Percentiles rank a stretch among this genome's conserved stretches.
Evolutionary conservation across 2,797 vertebrate species (phyloP).

Genomic region (Sternotherus odoratus): DNA sequence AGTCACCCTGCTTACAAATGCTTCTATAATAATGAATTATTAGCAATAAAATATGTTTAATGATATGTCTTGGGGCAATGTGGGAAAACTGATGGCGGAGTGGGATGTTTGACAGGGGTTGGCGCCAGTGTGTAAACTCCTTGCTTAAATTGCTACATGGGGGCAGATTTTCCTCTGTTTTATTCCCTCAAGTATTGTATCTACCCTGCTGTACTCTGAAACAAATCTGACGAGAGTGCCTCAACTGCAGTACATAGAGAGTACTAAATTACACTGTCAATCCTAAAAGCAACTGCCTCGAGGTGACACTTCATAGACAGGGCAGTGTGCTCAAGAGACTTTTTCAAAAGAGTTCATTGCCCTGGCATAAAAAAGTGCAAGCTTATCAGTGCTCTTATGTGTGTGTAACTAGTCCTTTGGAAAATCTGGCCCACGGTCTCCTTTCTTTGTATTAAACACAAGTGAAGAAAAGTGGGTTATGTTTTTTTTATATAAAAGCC

Average conservation of each 20-base stretch:
- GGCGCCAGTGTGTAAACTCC: neutral
- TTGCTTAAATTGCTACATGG: neutral
- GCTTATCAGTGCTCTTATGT: neutral
- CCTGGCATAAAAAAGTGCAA: neutral
- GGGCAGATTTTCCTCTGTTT: neutral
- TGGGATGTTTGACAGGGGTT: neutral
- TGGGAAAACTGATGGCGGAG: neutral
- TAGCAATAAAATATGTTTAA: neutral
- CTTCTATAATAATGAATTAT: neutral
- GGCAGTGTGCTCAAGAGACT: neutral
- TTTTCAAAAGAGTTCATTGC: neutral
- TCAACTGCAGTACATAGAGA: neutral
- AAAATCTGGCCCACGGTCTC: neutral
- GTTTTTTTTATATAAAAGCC: neutral
- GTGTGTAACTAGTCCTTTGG: neutral
- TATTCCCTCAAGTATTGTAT: neutral
- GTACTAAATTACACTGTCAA: neutral
- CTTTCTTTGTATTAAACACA: neutral
- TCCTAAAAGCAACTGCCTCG: neutral
- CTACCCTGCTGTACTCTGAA: neutral
- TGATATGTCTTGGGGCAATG: neutral
- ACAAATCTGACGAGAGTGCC: neutral
- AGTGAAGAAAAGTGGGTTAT: neutral
- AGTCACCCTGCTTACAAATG: neutral
- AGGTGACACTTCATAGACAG: neutral